Conservation (phyloP, 1,140 invertebrate species). For the Conus ventricosus region DNA sequence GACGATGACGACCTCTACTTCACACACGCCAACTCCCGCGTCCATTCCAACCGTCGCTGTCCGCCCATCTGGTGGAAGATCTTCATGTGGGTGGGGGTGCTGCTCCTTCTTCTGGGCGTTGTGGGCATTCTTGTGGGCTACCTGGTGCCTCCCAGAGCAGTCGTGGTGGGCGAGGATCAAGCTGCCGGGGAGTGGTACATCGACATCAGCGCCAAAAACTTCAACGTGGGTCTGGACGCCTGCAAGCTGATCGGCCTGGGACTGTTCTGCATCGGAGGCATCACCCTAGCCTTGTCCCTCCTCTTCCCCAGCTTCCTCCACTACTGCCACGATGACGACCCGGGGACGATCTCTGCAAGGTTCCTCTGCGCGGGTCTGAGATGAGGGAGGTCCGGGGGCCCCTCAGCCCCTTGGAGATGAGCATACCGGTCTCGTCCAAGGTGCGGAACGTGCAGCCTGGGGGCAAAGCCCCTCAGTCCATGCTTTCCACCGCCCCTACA, state of each 20-base stretch:
- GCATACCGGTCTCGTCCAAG: constrained; percentile 60
- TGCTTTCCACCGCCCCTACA: too few species aligned
- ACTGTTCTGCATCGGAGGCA: constrained; percentile 76
- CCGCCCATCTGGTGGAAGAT: constrained; percentile 74
- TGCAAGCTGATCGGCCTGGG: constrained; percentile 76
- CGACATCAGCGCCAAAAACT: constrained; percentile 73
- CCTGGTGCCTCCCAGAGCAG: constrained; percentile 73
- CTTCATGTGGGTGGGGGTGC: constrained; percentile 73
- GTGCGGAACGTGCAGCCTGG: constrained; percentile 64
- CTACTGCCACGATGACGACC: constrained; percentile 66
- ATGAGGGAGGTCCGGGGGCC: constrained; percentile 34
- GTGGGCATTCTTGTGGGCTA: constrained; percentile 76
- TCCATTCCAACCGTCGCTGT: constrained; percentile 62
- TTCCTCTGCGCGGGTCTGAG: constrained; percentile 41
- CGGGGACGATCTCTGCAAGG: constrained; percentile 40
- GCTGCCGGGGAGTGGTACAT: constrained; percentile 71
- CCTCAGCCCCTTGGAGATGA: constrained; percentile 62
- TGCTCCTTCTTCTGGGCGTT: constrained; percentile 74
- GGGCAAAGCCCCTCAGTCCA: constrained; percentile 39
- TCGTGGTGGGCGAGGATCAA: constrained; percentile 71
- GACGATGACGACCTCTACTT: constrained; percentile 46
- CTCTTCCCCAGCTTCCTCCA: constrained; percentile 75
- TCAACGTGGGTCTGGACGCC: constrained; percentile 76
- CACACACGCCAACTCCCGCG: constrained; percentile 61
- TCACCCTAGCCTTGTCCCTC: constrained; percentile 74